These are phyloP conservation scores for Epinephelus malabaricus DNA, from an alignment of 2,797 vertebrate species.

Conservation along the genomic window DNA sequence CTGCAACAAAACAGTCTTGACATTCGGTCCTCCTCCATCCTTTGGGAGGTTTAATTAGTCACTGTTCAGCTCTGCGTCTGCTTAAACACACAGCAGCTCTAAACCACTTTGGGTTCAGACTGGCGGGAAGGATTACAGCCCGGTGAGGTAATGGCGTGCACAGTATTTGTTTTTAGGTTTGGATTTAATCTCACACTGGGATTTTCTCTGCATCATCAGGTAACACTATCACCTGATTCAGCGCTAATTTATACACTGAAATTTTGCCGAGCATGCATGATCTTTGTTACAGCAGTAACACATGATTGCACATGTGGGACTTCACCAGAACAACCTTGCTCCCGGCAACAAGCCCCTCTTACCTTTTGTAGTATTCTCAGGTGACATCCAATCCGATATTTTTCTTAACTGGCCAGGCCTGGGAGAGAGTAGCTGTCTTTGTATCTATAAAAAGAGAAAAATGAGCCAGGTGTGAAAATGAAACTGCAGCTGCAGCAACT, in stretches of 20 bases:
- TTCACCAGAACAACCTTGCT: background rate
- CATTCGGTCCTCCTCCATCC: slow-evolving; percentile 12
- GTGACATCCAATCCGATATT: slow-evolving; percentile 11
- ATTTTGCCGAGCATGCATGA: slow-evolving; percentile 25
- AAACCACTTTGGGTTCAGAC: slow-evolving; percentile 25
- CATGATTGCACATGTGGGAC: slow-evolving; percentile 9
- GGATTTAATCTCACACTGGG: slow-evolving; percentile 1
- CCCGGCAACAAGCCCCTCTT: background rate
- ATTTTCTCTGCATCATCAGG: background rate
- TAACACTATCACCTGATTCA: background rate
- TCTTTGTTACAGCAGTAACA: background rate
- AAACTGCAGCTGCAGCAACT: slow-evolving; percentile 33
- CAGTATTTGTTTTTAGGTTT: slow-evolving; percentile 1
- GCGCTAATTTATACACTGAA: background rate
- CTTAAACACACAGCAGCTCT: slow-evolving; percentile 27
- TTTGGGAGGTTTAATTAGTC: slow-evolving; percentile 46
- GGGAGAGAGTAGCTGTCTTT: slow-evolving; percentile 72
- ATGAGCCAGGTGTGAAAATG: slow-evolving; percentile 13
- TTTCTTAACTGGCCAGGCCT: slow-evolving; percentile 73
- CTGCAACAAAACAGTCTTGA: slow-evolving; percentile 3
- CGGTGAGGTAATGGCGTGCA: background rate
- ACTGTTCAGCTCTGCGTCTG: slow-evolving; percentile 23
- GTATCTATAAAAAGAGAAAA: slow-evolving; percentile 50
- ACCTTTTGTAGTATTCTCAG: slow-evolving; percentile 52
- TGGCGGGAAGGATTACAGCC: slow-evolving; percentile 20